Conservation (phyloP, 2,797 vertebrate species). For the Phoebastria nigripes region DNA sequence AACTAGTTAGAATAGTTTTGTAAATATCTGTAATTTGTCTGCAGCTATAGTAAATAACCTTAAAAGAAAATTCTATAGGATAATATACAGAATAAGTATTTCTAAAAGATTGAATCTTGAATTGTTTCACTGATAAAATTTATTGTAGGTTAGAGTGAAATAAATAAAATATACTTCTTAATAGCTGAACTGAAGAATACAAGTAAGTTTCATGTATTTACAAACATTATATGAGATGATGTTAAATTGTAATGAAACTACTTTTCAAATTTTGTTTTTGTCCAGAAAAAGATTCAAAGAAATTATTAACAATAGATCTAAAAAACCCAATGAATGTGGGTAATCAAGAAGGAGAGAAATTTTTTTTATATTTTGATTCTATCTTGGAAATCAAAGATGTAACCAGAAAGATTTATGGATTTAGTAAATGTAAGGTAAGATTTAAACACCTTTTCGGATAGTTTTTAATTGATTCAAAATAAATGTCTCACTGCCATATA, state of each 20-base stretch:
- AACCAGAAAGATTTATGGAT: conserved; percentile 78
- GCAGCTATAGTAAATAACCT: background rate
- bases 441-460: background rate
- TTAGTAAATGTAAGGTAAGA: conserved; percentile 83
- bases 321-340: conserved; percentile 76
- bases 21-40: background rate
- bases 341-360: conserved; percentile 77
- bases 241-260: background rate
- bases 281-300: conserved; percentile 75
- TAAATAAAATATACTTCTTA: background rate
- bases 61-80: background rate
- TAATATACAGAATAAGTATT: background rate
- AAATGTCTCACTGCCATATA: background rate
- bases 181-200: background rate
- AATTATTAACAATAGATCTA: conserved; percentile 80
- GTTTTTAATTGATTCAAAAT: background rate
- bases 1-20: background rate
- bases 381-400: conserved; percentile 83
- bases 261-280: conserved; percentile 23
- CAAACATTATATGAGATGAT: background rate
- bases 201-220: background rate
- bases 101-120: background rate
- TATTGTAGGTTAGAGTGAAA: background rate
- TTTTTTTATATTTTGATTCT: conserved; percentile 86
- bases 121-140: background rate